Evolutionary conservation across 2,888 invertebrate genomes (phyloP), one percentile per base, ranked within the genome.

Genomic region (Carabus problematicus): DNA sequence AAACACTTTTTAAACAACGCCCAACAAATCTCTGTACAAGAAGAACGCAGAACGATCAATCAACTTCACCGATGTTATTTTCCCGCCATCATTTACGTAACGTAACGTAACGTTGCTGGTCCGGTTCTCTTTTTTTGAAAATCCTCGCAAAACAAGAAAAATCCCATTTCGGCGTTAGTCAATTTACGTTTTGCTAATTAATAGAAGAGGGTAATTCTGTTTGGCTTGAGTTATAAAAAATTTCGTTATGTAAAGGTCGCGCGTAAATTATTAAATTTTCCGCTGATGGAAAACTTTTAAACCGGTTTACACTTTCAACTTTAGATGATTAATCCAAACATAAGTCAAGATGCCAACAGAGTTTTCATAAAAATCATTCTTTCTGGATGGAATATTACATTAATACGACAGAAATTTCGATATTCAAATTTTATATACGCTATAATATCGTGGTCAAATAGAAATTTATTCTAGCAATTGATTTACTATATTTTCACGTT

Each of bases 281-380:
- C 12, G 29, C 45, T 45, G 45, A 59, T 43, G 43, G 43, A 60
- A 59, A 60, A 60, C 60, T 60, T 45, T 19, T 18, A 43, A 58
- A 58, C 43, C 45, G 29, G 29, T 29, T 29, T 29, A 29, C 29
- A 29, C 29, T 18, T 42, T 18, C 19, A 61, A 62, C 47, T 62
- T 62, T 49, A 18, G 12, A 40, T 62, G 47, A 62, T 62, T 62
- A 62, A 47, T 49, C 47, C 29, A 29, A 29, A 29, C 29, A 29
- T 3, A 29, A 40, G 62, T 19, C 39, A 14, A 14, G 11, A 45
- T 45, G 12, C 11, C 40, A 39, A 40, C 40, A 19, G 49, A 16
- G 29, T 47, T 29, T 40, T 62, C 62, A 14, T 62, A 62, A 62
- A 62, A 62, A 62, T 62, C 47, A 62, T 62, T 47, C 39, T 47